These are phyloP conservation scores for Heteractis magnifica DNA, from an alignment of 92 coral and sea anemone genomes.

Conservation along the genomic window DNA sequence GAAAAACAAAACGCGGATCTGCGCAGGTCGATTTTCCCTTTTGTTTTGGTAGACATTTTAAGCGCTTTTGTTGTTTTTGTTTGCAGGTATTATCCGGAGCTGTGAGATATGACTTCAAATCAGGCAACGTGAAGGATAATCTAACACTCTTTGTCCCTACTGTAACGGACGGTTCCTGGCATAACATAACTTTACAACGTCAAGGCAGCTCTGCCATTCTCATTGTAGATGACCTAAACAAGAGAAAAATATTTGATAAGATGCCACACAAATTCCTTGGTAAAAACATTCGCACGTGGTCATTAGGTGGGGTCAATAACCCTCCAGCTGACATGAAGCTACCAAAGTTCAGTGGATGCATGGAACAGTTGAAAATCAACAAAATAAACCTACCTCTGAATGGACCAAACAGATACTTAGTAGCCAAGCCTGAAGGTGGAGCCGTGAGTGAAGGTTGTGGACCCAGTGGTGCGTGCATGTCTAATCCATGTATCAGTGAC, in stretches of 20 bases:
- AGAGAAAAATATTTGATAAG: slow-evolving; percentile 36
- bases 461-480: slow-evolving; percentile 57
- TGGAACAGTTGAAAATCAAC: slow-evolving; percentile 74
- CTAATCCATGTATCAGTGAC: slow-evolving; percentile 70
- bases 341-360: slow-evolving; percentile 81
- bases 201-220: slow-evolving; percentile 59
- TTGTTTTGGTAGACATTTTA: neutral
- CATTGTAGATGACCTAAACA: slow-evolving; percentile 49
- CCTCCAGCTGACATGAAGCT: slow-evolving; percentile 34
- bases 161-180: slow-evolving; percentile 88
- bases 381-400: slow-evolving; percentile 69
- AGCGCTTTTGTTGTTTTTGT: neutral
- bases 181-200: slow-evolving; percentile 71
- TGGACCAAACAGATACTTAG: slow-evolving; percentile 77
- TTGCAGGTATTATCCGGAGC: slow-evolving; percentile 56
- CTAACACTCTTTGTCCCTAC: slow-evolving; percentile 33
- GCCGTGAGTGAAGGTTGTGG: slow-evolving; percentile 69
- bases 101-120: slow-evolving; percentile 59
- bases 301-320: slow-evolving; percentile 59
- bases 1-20: too few relatives aligned
- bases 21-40: neutral
- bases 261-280: slow-evolving; percentile 75
- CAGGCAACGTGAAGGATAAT: slow-evolving; percentile 41
- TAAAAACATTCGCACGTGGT: slow-evolving; percentile 68
- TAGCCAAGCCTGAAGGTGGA: slow-evolving; percentile 62